phyloP scores from a whole-genome alignment of 92 coral and sea anemone genomes.

The Phenganax stokvisi region DNA sequence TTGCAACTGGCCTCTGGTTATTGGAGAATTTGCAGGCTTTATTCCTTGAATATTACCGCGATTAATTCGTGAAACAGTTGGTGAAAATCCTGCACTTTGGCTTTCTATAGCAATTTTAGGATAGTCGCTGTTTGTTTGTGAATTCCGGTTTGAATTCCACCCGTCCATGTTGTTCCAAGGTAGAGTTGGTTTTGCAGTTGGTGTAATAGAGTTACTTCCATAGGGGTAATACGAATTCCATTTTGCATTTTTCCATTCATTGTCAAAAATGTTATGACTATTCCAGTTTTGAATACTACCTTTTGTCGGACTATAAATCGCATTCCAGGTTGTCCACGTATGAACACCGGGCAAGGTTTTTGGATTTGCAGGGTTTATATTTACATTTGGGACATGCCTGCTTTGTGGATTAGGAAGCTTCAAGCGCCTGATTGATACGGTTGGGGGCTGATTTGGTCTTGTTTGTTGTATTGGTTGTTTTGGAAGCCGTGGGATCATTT shows the following conservation, averaged over 20 bases:
- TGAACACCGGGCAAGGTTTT: background rate
- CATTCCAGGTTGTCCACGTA: conserved; percentile 1
- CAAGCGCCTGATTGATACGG: background rate
- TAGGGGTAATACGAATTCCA: conserved; percentile 9
- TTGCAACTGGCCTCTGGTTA: background rate
- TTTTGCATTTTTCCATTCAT: conserved; percentile 17
- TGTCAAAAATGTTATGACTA: conserved; percentile 14
- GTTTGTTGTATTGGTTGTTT: background rate
- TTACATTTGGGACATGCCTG: background rate
- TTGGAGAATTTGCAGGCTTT: background rate
- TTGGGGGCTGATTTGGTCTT: background rate
- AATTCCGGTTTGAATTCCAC: conserved; percentile 14
- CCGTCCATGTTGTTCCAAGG: conserved; percentile 20
- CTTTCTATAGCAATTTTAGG: background rate
- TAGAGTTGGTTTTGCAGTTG: conserved; percentile 7
- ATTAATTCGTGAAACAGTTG: background rate
- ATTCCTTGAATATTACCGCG: background rate
- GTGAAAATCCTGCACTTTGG: background rate
- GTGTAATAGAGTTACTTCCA: background rate
- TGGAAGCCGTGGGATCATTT: background rate
- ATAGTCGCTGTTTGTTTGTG: background rate
- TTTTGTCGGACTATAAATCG: background rate
- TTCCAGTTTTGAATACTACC: conserved; percentile 22
- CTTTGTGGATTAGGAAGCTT: background rate
- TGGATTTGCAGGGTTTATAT: background rate